Evolutionary conservation across 2,797 vertebrate genomes (phyloP).

Genomic region (Mycteria americana): DNA sequence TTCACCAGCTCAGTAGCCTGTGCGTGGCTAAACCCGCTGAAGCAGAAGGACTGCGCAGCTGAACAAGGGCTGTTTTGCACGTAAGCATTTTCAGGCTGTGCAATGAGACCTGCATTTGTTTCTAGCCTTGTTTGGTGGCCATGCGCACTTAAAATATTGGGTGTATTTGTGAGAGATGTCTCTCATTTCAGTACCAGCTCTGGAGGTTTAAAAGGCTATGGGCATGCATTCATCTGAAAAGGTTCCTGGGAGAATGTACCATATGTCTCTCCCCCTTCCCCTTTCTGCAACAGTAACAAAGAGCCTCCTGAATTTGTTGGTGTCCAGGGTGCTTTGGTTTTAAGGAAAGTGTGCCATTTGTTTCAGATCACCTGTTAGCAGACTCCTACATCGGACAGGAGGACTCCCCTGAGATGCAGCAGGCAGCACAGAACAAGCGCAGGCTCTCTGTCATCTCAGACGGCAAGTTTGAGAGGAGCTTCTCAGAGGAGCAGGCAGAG

Average conservation of each 20-base stretch:
- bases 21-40: not conserved
- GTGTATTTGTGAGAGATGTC: not conserved
- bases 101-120: not conserved
- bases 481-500: slow-evolving; percentile 78
- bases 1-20: not conserved
- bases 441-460: slow-evolving; percentile 81
- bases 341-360: not conserved
- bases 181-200: not conserved
- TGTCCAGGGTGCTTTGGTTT: not conserved
- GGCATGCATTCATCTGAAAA: rapidly evolving
- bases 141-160: not conserved
- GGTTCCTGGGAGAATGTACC: rapidly evolving
- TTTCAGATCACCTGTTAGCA: slow-evolving; percentile 90
- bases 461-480: slow-evolving; percentile 81
- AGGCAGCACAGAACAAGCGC: slow-evolving; percentile 82
- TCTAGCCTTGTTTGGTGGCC: not conserved
- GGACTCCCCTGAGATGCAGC: slow-evolving; percentile 85
- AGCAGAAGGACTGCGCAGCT: not conserved
- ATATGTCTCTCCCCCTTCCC: not conserved
- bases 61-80: not conserved
- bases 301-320: not conserved
- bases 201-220: not conserved
- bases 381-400: slow-evolving; percentile 86
- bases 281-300: not conserved
- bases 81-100: not conserved